Conservation (phyloP, 2,888 invertebrate genomes). For the Nomada fabriciana region DNA sequence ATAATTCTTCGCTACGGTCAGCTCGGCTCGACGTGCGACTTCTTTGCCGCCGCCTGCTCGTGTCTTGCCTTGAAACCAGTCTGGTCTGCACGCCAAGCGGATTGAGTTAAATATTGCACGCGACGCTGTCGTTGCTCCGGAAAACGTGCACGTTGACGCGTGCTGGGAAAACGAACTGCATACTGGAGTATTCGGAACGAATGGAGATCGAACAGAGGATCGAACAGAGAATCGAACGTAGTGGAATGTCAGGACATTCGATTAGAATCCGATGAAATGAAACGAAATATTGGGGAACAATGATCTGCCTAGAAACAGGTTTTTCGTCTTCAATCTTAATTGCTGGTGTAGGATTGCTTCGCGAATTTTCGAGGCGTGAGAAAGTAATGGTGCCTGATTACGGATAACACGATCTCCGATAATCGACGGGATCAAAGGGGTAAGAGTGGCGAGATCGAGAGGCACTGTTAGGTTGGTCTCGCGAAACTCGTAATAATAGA, state of each 20-base stretch:
- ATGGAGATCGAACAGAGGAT: neutral
- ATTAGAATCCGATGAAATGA: too few species aligned
- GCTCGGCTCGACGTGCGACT: conserved; percentile 10
- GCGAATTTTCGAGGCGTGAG: neutral
- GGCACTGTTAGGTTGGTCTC: neutral
- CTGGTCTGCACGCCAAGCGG: conserved; percentile 22
- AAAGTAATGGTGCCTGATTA: conserved; percentile 10
- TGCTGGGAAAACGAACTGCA: neutral
- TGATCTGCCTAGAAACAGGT: too few species aligned
- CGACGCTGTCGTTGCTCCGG: neutral
- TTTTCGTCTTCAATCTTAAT: too few species aligned
- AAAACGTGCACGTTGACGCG: neutral
- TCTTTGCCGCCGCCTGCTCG: neutral
- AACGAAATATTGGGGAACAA: too few species aligned
- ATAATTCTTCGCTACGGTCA: conserved; percentile 44
- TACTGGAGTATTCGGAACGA: neutral
- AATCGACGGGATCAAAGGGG: neutral
- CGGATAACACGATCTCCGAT: conserved; percentile 17
- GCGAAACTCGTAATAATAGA: conserved; percentile 50
- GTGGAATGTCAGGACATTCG: too few species aligned
- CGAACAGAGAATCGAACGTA: neutral
- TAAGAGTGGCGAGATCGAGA: neutral
- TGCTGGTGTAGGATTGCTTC: neutral
- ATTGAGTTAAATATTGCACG: conserved; percentile 50
- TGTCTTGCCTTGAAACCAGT: conserved; percentile 54